phyloP scores from a whole-genome alignment of 1,140 invertebrate species.

The Cydia strobilella region DNA sequence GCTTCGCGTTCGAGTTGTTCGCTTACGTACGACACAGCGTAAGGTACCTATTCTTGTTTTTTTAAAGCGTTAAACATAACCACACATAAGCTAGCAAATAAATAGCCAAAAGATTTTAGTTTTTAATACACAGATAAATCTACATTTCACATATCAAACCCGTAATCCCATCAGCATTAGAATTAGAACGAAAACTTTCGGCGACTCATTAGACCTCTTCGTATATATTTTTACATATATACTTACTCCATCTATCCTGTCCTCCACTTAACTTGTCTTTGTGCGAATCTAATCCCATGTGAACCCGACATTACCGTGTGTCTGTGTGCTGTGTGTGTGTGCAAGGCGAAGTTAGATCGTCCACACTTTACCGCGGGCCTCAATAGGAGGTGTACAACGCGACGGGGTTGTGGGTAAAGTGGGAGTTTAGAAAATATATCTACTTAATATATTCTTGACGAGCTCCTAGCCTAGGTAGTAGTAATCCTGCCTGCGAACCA shows the following conservation, averaged over 20 bases:
- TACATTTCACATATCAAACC: not conserved
- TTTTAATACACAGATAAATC: not conserved
- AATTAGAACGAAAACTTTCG: slow-evolving; percentile 1
- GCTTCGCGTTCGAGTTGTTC: too few species aligned
- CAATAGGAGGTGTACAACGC: slow-evolving; percentile 70
- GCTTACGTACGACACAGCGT: too few species aligned
- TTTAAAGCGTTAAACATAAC: too few species aligned
- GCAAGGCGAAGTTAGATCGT: slow-evolving; percentile 78
- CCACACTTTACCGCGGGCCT: slow-evolving; percentile 77
- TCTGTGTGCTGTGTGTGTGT: slow-evolving; percentile 44
- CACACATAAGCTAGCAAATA: too few species aligned
- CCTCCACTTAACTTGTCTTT: slow-evolving; percentile 20
- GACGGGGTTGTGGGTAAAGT: slow-evolving; percentile 39
- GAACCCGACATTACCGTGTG: slow-evolving; percentile 54
- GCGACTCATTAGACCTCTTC: not conserved
- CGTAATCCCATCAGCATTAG: not conserved
- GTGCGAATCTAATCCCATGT: slow-evolving; percentile 69
- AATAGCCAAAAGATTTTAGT: not conserved
- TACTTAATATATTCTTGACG: too few species aligned
- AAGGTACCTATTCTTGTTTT: too few species aligned
- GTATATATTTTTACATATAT: not conserved
- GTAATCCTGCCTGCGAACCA: too few species aligned
- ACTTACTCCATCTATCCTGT: not conserved
- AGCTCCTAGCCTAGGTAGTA: too few species aligned
- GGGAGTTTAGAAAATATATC: not conserved